Percentiles rank a stretch among this genome's conserved stretches.
phyloP scores from a whole-genome alignment of 2,113 vertebrate species.

The Fregetta grallaria region DNA sequence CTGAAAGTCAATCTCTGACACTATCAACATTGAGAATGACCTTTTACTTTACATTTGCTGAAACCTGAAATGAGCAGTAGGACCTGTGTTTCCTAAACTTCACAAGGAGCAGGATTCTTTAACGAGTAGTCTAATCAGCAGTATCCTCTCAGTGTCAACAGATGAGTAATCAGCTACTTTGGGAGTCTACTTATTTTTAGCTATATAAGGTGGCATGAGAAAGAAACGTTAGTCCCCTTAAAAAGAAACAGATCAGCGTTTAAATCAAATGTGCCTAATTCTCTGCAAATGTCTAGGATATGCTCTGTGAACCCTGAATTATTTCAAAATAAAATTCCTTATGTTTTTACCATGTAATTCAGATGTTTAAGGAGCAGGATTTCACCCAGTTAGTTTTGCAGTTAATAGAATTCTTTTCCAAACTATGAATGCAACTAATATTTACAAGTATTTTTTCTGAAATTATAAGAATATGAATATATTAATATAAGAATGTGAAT shows the following conservation, averaged over 20 bases:
- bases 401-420: not conserved
- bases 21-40: not conserved
- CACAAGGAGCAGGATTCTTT: not conserved
- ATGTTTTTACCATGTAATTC: not conserved
- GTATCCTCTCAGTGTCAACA: constrained; percentile 20
- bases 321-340: not conserved
- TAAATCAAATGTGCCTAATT: not conserved
- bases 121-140: not conserved
- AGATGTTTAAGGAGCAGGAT: not conserved
- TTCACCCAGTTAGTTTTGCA: not conserved
- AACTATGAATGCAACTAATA: not conserved
- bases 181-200: constrained; percentile 46
- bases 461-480: not conserved
- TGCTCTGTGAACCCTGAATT: not conserved
- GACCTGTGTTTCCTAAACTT: not conserved
- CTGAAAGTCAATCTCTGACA: not conserved
- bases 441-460: not conserved
- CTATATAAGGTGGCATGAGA: not conserved
- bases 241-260: not conserved
- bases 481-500: not conserved
- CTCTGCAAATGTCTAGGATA: not conserved
- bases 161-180: constrained; percentile 48
- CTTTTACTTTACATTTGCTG: not conserved
- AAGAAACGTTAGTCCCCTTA: not conserved
- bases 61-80: not conserved